These are phyloP conservation scores for Pectinophora gossypiella DNA, from an alignment of 1,140 invertebrate species.

Conservation along the genomic window DNA sequence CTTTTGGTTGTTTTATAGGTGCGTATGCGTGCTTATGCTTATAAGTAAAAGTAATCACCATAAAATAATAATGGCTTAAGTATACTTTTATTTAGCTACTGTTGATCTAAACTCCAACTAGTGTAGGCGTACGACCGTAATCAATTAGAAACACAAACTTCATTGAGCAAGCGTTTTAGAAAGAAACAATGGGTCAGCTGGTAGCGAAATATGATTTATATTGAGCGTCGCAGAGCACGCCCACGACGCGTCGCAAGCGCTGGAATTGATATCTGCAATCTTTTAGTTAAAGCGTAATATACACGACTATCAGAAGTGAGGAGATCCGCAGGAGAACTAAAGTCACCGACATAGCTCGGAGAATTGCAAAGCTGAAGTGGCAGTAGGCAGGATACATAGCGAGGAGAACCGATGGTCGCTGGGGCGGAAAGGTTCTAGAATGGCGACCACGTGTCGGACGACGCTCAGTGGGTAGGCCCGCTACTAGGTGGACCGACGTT, in stretches of 20 bases:
- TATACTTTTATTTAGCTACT: not conserved
- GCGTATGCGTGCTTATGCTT: too few relatives aligned
- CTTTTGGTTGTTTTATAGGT: too few relatives aligned
- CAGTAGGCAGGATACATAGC: too few relatives aligned
- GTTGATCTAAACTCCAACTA: not conserved
- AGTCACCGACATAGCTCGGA: too few relatives aligned
- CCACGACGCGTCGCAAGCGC: not conserved
- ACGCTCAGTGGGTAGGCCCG: too few relatives aligned
- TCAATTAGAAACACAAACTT: not conserved
- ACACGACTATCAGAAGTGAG: too few relatives aligned
- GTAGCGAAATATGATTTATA: conserved; percentile 1
- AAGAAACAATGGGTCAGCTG: conserved; percentile 1
- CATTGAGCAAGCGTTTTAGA: not conserved
- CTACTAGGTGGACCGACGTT: too few relatives aligned
- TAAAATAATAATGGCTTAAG: not conserved
- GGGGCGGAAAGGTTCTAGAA: too few relatives aligned
- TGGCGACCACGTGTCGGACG: too few relatives aligned
- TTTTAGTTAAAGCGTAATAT: not conserved
- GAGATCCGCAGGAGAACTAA: too few relatives aligned
- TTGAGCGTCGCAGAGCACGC: not conserved
- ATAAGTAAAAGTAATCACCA: not conserved
- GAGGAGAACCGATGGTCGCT: too few relatives aligned
- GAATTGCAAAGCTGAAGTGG: too few relatives aligned
- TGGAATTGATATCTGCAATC: not conserved
- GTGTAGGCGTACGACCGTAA: not conserved